These are phyloP conservation scores for Exaiptasia diaphana DNA, from an alignment of 64 coral and sea anemone species.

Conservation along the genomic window DNA sequence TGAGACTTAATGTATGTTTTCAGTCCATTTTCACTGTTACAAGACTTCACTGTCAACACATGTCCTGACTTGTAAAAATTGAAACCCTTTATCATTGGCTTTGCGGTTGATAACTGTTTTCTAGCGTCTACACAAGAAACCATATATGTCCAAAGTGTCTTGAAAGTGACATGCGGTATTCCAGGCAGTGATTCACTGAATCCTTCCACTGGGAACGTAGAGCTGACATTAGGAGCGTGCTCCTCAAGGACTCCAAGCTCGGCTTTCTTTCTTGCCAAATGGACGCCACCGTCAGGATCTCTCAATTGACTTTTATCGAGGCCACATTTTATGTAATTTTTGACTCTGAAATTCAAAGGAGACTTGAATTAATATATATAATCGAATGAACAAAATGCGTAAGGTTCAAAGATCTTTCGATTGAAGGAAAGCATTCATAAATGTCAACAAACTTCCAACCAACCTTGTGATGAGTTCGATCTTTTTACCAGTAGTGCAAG, in stretches of 20 bases:
- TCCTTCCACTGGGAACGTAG: constrained; percentile 6
- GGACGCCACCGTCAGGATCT: neutral
- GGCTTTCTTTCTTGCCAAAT: neutral
- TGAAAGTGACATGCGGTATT: constrained; percentile 3
- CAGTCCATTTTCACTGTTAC: neutral
- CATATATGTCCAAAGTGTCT: constrained; percentile 44
- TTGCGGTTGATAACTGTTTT: constrained; percentile 33
- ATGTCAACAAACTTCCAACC: too few relatives aligned
- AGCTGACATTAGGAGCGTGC: neutral
- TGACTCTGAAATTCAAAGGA: neutral
- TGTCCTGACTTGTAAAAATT: constrained; percentile 44
- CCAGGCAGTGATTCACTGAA: neutral
- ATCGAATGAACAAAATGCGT: too few relatives aligned
- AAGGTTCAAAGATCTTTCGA: too few relatives aligned
- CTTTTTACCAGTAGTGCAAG: too few relatives aligned
- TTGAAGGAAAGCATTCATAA: too few relatives aligned
- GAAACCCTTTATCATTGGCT: constrained; percentile 30
- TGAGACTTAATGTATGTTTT: constrained; percentile 25
- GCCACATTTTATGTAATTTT: neutral
- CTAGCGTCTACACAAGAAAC: constrained; percentile 6
- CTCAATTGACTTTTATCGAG: neutral
- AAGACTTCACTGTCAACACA: constrained; percentile 19
- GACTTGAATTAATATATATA: too few relatives aligned
- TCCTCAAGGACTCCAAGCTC: constrained; percentile 7
- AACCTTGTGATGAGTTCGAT: too few relatives aligned